Percentiles rank a stretch among this genome's conserved stretches.
These are phyloP conservation scores for Circaetus gallicus DNA, from an alignment of 2,113 vertebrate genomes.

Conservation along the genomic window DNA sequence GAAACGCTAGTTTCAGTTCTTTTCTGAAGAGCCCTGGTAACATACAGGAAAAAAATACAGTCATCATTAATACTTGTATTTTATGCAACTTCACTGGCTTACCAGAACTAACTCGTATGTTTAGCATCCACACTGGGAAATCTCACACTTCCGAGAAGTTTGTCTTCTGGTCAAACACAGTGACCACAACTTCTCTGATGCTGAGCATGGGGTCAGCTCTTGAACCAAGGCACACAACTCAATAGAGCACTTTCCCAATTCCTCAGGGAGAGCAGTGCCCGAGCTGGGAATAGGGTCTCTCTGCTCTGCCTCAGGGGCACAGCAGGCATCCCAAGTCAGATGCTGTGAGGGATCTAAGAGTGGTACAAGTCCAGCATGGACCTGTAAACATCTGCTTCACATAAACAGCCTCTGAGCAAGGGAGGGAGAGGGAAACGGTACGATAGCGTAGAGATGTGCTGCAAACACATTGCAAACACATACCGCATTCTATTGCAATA, in stretches of 20 bases:
- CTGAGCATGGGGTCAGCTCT: no score
- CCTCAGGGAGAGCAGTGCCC: neutral
- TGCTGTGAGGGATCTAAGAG: neutral
- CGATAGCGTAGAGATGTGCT: rapidly evolving
- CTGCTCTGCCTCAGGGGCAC: neutral
- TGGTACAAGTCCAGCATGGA: rapidly evolving
- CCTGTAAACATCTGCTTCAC: neutral
- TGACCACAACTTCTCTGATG: neutral
- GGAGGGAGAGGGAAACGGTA: neutral
- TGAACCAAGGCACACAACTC: no score
- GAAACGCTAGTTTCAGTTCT: neutral
- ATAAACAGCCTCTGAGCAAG: neutral
- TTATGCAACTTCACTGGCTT: neutral
- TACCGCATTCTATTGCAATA: neutral
- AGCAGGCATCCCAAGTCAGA: rapidly evolving
- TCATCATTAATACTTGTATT: neutral
- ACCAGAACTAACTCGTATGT: neutral
- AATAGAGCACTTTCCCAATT: no score
- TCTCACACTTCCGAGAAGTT: neutral
- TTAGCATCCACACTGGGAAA: neutral
- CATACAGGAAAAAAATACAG: neutral
- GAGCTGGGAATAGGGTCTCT: neutral
- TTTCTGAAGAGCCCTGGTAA: neutral
- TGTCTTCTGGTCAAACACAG: neutral
- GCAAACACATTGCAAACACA: neutral